phyloP scores from a whole-genome alignment of 2,797 vertebrate species.

The Enteromius radiatus region DNA sequence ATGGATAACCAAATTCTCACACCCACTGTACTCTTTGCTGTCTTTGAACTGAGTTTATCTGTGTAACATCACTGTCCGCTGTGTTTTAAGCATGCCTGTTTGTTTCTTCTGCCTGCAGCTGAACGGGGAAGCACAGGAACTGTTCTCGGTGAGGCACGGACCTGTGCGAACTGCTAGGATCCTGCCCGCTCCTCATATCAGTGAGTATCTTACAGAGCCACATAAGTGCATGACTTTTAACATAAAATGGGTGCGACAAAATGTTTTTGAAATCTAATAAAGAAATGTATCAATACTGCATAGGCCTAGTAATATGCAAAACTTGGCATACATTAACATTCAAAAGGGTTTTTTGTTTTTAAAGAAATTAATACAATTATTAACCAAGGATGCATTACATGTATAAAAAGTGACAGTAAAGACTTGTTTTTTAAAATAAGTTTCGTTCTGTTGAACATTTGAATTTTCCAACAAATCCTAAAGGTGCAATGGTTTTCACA shows the following conservation, averaged over 20 bases:
- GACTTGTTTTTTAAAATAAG: neutral
- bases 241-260: neutral
- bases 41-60: constrained; percentile 22
- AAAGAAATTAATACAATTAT: neutral
- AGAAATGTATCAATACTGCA: neutral
- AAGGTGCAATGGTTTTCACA: neutral
- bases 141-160: constrained; percentile 94
- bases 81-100: constrained; percentile 13
- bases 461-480: neutral
- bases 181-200: constrained; percentile 90
- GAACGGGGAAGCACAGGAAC: constrained; percentile 94
- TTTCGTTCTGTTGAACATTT: neutral
- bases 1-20: neutral
- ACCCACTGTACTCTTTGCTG: neutral
- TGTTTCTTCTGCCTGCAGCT: constrained; percentile 75
- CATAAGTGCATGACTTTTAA: neutral
- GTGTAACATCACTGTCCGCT: neutral
- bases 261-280: neutral
- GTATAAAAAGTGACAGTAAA: neutral
- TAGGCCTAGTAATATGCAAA: neutral
- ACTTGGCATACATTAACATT: neutral
- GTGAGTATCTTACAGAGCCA: constrained; percentile 78
- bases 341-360: neutral
- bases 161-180: constrained; percentile 90
- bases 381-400: neutral